Percentiles rank a stretch among this genome's conserved stretches.
These are phyloP conservation scores for Tetranychus truncatus DNA, from an alignment of 2,888 invertebrate genomes.

Conservation along the genomic window DNA sequence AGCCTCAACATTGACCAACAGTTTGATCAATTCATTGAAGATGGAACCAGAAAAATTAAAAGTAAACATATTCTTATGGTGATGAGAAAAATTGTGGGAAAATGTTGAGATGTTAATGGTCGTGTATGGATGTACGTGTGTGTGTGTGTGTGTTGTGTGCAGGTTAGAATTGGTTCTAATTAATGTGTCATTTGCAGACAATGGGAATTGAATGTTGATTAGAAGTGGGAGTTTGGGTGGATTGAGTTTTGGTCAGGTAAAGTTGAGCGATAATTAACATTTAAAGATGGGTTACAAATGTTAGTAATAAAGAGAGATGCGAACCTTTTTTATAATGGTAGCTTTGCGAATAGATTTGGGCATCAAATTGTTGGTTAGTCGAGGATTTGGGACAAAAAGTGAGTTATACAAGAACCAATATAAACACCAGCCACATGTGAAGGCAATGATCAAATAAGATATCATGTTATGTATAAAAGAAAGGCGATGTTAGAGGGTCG, in stretches of 20 bases:
- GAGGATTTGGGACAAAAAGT: not conserved
- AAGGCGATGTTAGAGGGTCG: not conserved
- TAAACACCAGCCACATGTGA: slow-evolving; percentile 20
- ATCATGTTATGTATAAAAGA: slow-evolving; percentile 10
- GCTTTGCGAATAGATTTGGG: slow-evolving; percentile 3
- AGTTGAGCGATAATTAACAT: not conserved
- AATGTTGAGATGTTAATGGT: not conserved
- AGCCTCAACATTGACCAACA: too few species aligned
- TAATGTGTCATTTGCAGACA: not conserved
- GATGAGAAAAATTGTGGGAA: not conserved
- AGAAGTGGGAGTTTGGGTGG: not conserved
- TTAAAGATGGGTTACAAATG: not conserved
- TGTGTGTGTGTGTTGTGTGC: not conserved
- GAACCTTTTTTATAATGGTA: slow-evolving; percentile 1
- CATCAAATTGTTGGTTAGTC: not conserved
- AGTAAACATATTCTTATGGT: not conserved
- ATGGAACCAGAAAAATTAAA: too few species aligned
- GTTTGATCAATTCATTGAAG: too few species aligned
- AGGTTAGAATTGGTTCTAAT: not conserved
- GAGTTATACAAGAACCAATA: slow-evolving; percentile 18
- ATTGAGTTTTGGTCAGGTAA: not conserved
- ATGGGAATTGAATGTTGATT: not conserved
- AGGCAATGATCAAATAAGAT: slow-evolving; percentile 17
- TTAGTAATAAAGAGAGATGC: not conserved
- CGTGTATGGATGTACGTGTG: not conserved